Percentiles rank a stretch among this genome's conserved stretches.
These are phyloP conservation scores for Macropodus opercularis DNA, from an alignment of 2,797 vertebrate genomes.

Conservation along the genomic window DNA sequence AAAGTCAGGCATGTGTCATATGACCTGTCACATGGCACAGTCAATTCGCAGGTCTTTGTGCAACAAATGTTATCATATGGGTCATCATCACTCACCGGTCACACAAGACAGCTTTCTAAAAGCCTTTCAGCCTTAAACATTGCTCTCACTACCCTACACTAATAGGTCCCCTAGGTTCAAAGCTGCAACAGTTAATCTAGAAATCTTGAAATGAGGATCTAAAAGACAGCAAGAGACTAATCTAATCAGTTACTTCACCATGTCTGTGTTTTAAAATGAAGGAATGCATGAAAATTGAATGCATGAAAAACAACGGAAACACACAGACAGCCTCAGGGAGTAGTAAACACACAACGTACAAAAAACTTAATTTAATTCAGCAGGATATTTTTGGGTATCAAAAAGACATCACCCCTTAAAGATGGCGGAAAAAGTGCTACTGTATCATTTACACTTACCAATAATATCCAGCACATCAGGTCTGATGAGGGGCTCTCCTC, in stretches of 20 bases:
- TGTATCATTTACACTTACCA: conserved; percentile 76
- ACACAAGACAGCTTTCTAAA: neutral
- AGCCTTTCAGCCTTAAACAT: neutral
- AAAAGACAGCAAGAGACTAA: conserved; percentile 8
- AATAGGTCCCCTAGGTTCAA: neutral
- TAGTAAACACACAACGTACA: neutral
- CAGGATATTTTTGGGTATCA: neutral
- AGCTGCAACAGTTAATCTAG: neutral
- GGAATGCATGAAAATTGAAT: conserved; percentile 21
- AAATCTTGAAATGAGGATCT: conserved; percentile 15
- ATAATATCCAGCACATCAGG: conserved; percentile 92
- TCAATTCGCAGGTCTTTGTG: conserved; percentile 17
- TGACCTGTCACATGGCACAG: conserved; percentile 20
- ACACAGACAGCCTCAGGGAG: neutral
- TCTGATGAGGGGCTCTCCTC: conserved; percentile 95
- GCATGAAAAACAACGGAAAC: neutral
- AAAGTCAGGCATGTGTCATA: neutral
- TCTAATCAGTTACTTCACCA: conserved; percentile 6
- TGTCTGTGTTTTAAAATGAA: neutral
- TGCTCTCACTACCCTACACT: neutral
- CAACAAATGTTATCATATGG: neutral
- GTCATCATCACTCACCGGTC: conserved; percentile 6
- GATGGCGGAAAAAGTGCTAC: neutral
- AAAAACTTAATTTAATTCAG: too few species aligned
- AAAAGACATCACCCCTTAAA: neutral